Conservation (phyloP, 2,113 vertebrate genomes). For the Phalacrocorax pelagicus region DNA sequence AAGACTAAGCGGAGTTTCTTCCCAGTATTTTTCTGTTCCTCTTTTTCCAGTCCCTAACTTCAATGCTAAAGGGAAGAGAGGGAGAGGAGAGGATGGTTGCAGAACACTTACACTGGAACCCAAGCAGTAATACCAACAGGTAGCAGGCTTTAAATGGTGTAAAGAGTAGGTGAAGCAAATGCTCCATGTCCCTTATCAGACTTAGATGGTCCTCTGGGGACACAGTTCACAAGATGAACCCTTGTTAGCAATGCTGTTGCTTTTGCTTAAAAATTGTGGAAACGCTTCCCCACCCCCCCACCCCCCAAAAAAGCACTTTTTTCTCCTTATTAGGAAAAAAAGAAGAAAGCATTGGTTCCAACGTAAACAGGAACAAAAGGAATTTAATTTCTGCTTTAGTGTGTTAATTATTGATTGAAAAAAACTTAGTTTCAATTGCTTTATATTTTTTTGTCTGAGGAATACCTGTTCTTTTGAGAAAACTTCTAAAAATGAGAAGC, state of each 20-base stretch:
- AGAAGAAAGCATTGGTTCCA: background rate
- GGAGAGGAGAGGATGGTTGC: background rate
- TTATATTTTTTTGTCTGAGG: background rate
- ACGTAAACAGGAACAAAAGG: background rate
- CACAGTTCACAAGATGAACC: background rate
- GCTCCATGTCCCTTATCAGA: background rate
- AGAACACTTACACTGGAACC: background rate
- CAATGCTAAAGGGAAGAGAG: background rate
- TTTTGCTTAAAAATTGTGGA: background rate
- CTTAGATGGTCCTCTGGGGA: background rate
- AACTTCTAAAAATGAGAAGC: background rate
- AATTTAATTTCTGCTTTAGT: background rate
- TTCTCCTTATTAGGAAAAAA: background rate
- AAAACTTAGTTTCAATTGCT: background rate
- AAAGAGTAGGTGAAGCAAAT: background rate
- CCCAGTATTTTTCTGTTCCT: slow-evolving; percentile 13
- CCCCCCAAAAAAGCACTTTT: background rate
- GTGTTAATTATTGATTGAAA: background rate
- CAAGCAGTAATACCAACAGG: background rate
- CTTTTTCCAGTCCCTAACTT: background rate
- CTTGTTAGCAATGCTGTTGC: background rate
- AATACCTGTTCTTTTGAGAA: background rate
- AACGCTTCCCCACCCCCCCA: background rate
- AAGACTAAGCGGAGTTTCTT: slow-evolving; percentile 38
- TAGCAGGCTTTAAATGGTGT: background rate